phyloP scores from a whole-genome alignment of 1,140 invertebrate genomes.

The Cotesia typhae region DNA sequence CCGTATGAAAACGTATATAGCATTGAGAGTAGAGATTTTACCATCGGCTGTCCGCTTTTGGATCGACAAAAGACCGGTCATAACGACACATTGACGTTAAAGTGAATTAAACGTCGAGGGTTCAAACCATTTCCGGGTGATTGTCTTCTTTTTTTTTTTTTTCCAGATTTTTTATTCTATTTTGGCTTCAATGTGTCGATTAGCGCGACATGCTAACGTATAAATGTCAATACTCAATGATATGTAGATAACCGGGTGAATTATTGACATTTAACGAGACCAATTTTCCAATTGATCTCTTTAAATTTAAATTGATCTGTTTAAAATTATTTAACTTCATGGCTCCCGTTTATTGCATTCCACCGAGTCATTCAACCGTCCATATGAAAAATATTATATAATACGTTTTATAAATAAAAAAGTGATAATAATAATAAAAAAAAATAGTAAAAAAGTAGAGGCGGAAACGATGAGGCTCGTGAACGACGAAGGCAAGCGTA shows the following conservation, averaged over 20 bases:
- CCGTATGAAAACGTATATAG: not conserved
- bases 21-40: not conserved
- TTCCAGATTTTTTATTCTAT: not conserved
- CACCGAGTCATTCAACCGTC: not conserved
- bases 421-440: not conserved
- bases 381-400: not conserved
- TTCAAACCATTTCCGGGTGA: not conserved
- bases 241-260: too few species aligned
- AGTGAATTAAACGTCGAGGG: slow-evolving; percentile 26
- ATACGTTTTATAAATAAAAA: not conserved
- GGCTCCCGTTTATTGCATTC: not conserved
- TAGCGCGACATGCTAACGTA: too few species aligned
- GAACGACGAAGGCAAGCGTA: slow-evolving; percentile 17
- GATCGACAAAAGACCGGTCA: slow-evolving; percentile 20
- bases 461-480: slow-evolving; percentile 11
- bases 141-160: slow-evolving; percentile 5
- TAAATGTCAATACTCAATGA: too few species aligned
- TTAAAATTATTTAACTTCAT: slow-evolving; percentile 8
- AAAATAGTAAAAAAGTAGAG: slow-evolving; percentile 23
- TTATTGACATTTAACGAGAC: slow-evolving; percentile 7
- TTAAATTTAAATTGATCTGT: not conserved
- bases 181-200: not conserved
- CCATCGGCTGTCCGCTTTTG: slow-evolving; percentile 12
- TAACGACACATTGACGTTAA: slow-evolving; percentile 27
- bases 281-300: slow-evolving; percentile 17